phyloP scores from a whole-genome alignment of 2,113 vertebrate genomes.

The Neofelis nebulosa region DNA sequence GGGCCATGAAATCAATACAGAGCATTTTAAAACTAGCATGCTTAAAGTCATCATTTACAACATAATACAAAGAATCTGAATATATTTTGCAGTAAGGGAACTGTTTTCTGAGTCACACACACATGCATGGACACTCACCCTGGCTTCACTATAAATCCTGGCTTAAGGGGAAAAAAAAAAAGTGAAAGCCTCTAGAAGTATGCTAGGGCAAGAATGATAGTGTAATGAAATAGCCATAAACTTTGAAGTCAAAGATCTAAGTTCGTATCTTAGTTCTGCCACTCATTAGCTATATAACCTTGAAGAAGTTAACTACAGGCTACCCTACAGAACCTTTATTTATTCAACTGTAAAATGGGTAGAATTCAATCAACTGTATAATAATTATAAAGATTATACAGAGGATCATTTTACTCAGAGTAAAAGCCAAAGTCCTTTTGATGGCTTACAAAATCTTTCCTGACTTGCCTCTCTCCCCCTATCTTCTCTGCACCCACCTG shows the following conservation, averaged over 20 bases:
- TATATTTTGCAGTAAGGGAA: not conserved
- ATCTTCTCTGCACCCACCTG: not conserved
- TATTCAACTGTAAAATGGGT: not conserved
- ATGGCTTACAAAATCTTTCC: not conserved
- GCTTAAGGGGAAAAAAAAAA: accelerated
- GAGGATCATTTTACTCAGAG: not conserved
- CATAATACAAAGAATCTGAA: not conserved
- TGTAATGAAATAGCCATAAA: not conserved
- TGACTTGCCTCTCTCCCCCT: not conserved
- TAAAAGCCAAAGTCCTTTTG: not conserved
- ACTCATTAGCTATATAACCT: not conserved
- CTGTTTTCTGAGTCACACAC: not conserved
- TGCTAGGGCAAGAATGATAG: not conserved
- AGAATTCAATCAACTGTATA: not conserved
- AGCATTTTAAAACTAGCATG: not conserved
- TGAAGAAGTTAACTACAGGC: not conserved
- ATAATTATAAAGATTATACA: not conserved
- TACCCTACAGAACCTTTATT: not conserved
- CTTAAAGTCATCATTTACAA: not conserved
- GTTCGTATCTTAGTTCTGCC: not conserved
- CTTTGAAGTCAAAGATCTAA: not conserved
- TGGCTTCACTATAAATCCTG: not conserved
- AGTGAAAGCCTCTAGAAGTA: not conserved
- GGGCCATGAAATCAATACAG: not conserved
- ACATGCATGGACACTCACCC: not conserved